These are phyloP conservation scores for Drosophila ustulata DNA, from an alignment of 2,888 invertebrate genomes.

Conservation along the genomic window DNA sequence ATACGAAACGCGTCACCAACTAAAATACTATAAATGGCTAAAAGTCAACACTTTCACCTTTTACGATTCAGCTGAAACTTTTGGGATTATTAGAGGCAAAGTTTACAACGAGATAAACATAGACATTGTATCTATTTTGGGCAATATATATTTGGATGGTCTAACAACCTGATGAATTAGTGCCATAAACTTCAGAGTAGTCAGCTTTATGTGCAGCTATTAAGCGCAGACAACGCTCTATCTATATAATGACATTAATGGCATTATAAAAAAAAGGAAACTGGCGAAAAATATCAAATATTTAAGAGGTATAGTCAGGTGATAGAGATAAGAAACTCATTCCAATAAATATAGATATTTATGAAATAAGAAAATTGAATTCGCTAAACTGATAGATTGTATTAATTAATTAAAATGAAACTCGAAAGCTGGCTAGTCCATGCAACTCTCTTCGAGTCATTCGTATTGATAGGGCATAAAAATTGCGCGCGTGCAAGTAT, in stretches of 20 bases:
- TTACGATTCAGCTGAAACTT: slow-evolving; percentile 10
- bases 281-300: background rate
- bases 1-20: background rate
- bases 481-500: slow-evolving; percentile 36
- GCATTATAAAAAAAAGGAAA: background rate
- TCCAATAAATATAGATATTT: background rate
- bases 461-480: slow-evolving; percentile 26
- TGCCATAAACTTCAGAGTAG: slow-evolving; percentile 1
- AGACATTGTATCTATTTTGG: slow-evolving; percentile 10
- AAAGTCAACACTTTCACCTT: slow-evolving; percentile 3
- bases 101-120: slow-evolving; percentile 6
- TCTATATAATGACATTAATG: background rate
- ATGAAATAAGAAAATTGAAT: too few relatives aligned
- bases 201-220: slow-evolving; percentile 10
- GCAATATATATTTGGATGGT: slow-evolving; percentile 4
- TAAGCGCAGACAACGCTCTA: background rate
- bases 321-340: background rate
- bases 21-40: background rate
- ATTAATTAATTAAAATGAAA: background rate
- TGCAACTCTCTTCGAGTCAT: slow-evolving; percentile 7
- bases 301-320: background rate
- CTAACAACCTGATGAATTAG: slow-evolving; percentile 1
- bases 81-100: background rate
- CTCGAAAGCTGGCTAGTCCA: slow-evolving; percentile 1
- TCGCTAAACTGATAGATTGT: background rate